phyloP scores from a whole-genome alignment of 2,888 invertebrate genomes.

The Brachyptera risi region DNA sequence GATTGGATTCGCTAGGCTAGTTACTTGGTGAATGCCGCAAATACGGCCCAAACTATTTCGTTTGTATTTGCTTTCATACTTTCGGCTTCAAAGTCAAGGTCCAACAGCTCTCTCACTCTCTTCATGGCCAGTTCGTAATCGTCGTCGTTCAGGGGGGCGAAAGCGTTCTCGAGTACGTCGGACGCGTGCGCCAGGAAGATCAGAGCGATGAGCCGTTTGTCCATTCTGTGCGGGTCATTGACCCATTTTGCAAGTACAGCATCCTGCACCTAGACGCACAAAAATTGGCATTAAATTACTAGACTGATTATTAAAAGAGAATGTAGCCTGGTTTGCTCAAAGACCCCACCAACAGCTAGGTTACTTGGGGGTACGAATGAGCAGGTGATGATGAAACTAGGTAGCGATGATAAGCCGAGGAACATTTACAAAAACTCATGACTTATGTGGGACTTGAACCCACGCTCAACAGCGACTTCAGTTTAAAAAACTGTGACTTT shows the following conservation, averaged over 20 bases:
- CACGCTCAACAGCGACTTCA: no score
- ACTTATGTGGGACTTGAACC: no score
- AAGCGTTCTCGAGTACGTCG: conserved; percentile 98
- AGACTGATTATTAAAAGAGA: no score
- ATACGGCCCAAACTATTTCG: conserved; percentile 98
- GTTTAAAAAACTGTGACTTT: no score
- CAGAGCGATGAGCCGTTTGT: conserved; percentile 88
- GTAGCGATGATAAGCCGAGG: no score
- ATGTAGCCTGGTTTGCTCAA: no score
- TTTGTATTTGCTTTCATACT: conserved; percentile 85
- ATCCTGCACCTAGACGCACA: conserved; percentile 85
- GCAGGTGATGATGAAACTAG: no score
- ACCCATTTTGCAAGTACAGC: conserved; percentile 94
- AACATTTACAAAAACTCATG: no score
- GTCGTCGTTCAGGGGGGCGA: conserved; percentile 94
- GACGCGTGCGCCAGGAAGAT: conserved; percentile 96
- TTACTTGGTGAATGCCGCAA: conserved; percentile 97
- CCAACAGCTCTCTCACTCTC: conserved; percentile 90
- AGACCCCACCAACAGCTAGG: no score
- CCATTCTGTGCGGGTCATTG: conserved; percentile 96
- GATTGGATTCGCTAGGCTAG: no score
- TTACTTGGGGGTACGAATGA: no score
- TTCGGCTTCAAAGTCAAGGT: conserved; percentile 95
- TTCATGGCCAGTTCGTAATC: conserved; percentile 98
- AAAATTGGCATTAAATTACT: no score